These are phyloP conservation scores for Glaucomys volans DNA, from an alignment of 2,113 vertebrate species.

Conservation along the genomic window DNA sequence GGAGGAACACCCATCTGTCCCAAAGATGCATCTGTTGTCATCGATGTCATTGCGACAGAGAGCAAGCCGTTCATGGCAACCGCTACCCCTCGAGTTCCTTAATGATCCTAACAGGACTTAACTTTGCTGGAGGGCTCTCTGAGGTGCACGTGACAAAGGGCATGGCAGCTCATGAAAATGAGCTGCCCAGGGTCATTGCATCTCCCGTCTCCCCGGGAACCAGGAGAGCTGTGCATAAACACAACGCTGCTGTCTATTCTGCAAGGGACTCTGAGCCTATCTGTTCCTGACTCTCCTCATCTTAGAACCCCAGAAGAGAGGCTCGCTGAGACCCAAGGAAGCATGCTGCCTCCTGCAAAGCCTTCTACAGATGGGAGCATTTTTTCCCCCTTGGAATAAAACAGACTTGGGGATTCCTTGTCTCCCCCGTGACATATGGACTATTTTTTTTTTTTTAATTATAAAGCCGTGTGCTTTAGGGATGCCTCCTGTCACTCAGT, in stretches of 20 bases:
- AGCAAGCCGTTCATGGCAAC: background rate
- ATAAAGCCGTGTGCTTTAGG: rapidly evolving
- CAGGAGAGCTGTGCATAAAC: rapidly evolving
- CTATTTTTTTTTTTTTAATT: rapidly evolving
- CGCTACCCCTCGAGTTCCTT: background rate
- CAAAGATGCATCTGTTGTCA: background rate
- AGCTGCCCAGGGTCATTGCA: background rate
- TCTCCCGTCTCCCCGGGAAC: rapidly evolving
- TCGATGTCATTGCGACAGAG: background rate
- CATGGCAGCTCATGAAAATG: rapidly evolving
- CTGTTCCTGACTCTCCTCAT: background rate
- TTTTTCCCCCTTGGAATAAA: background rate
- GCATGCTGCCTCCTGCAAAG: no score
- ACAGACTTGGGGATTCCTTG: background rate
- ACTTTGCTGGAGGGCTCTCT: background rate
- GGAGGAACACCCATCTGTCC: background rate
- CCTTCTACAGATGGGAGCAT: rapidly evolving
- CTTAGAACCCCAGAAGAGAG: background rate
- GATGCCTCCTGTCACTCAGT: rapidly evolving
- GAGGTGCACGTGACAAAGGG: rapidly evolving
- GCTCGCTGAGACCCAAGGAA: rapidly evolving
- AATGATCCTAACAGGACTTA: background rate
- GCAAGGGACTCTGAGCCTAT: background rate
- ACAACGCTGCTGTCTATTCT: rapidly evolving
- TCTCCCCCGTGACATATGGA: rapidly evolving